Base-by-base conservation (phyloP, 2,888 invertebrate genomes). In the Drosophila neutralis region DNA sequence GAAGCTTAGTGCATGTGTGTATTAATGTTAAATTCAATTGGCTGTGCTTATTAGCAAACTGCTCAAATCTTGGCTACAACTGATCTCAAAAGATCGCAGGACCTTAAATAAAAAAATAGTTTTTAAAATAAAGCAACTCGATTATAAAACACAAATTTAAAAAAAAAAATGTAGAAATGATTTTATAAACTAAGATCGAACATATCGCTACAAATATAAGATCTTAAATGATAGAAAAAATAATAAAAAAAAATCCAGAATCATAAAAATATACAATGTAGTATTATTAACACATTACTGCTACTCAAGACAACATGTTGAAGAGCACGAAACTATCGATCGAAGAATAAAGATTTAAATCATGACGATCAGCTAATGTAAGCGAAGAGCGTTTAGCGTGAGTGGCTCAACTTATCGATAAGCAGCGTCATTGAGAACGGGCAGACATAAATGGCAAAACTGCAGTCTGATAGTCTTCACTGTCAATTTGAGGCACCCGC, bases 1-100 rank as follows among this genome's bases (percentile, higher is more conserved):
- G 21, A 11, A 51, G 40, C 31, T 7, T 29, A n/a, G 24, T 45
- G 24, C 45, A 24, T 24, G 27, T n/a, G 40, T 29, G 33, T 8
- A 18, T 40, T 35, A 40, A 51, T 21, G 40, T 29, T 51, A n/a
- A 35, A 59, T 51, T 27, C 35, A 51, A 49, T 51, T 59, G 51
- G 27, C 33, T 31, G 29, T 8, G 38, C 13, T 31, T 21, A 11
- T 4, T 27, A 7, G 29, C 21, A 33, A 33, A 15, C 15, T 24
- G 10, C 35, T 15, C 21, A 53, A 53, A 35, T 18, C 36, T 27
- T 3, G 11, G 4, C 21, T 13, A 7, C 7, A 45, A 21, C 45
- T 15, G 24, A 45, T 15, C 24, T 7, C 8, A 7, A 8, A 24
- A 15, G 24, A 24, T 45, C 15, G 7, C 0, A 2, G 7, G 2